Conservation (phyloP, 2,888 invertebrate genomes). For the Blastobasis lacticolella region DNA sequence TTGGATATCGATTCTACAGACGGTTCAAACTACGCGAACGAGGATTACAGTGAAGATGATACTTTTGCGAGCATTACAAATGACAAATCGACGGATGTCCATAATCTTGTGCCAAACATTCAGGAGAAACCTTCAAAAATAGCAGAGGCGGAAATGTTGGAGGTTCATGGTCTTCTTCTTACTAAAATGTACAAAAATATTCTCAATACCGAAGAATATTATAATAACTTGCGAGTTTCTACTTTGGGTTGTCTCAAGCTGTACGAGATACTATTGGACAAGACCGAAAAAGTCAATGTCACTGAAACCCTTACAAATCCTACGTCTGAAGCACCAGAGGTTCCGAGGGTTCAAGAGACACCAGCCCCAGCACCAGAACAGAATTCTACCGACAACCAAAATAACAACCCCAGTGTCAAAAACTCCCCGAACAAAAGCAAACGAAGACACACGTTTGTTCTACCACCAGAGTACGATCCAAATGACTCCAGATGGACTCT, state of each 20-base stretch:
- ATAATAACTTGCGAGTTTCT: too few relatives aligned
- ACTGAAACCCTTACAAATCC: not conserved
- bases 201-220: not conserved
- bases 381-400: too few relatives aligned
- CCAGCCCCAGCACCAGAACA: too few relatives aligned
- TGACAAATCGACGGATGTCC: too few relatives aligned
- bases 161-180: not conserved
- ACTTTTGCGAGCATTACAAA: not conserved
- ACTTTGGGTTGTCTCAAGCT: not conserved
- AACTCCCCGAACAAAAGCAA: too few relatives aligned
- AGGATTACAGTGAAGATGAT: not conserved
- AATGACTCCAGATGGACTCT: too few relatives aligned
- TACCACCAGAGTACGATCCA: too few relatives aligned
- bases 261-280: not conserved
- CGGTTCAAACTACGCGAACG: not conserved
- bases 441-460: too few relatives aligned
- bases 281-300: not conserved
- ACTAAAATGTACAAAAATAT: not conserved
- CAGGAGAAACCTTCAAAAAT: not conserved
- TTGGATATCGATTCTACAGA: not conserved
- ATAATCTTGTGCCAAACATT: not conserved
- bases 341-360: not conserved
- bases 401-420: too few relatives aligned
- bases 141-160: not conserved
- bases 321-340: not conserved